phyloP scores from a whole-genome alignment of 2,888 invertebrate species.

The Caenorhabditis sinica region DNA sequence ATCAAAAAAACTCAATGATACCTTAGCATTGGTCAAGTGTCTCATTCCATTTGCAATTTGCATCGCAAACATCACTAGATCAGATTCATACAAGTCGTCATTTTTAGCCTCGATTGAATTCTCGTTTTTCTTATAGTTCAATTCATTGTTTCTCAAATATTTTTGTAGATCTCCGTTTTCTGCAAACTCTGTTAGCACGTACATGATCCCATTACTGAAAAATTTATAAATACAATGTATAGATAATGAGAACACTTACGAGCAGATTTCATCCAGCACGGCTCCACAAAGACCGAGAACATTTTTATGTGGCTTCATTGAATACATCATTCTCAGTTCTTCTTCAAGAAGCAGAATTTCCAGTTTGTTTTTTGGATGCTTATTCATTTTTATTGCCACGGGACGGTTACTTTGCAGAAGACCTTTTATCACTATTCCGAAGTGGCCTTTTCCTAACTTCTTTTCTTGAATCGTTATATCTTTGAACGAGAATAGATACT shows the following conservation, averaged over 20 bases:
- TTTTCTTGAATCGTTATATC: no score
- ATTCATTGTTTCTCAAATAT: conserved; percentile 54
- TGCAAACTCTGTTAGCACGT: conserved; percentile 66
- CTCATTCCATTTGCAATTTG: conserved; percentile 98
- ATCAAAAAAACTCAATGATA: conserved; percentile 84
- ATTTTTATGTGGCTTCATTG: conserved; percentile 61
- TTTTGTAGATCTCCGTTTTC: conserved; percentile 65
- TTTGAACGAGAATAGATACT: no score
- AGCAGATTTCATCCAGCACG: conserved; percentile 16
- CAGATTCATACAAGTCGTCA: conserved; percentile 49
- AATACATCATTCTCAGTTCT: background rate
- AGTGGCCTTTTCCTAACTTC: no score
- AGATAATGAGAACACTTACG: no score
- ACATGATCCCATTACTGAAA: conserved; percentile 66
- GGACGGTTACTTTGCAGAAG: no score
- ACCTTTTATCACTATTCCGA: no score
- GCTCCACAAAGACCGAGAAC: conserved; percentile 68
- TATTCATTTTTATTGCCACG: no score
- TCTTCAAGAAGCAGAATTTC: background rate
- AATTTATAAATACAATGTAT: no score
- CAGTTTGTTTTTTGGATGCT: background rate
- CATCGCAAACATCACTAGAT: conserved; percentile 95
- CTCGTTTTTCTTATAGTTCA: background rate
- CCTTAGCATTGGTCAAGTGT: conserved; percentile 93
- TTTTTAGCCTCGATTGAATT: no score